These are phyloP conservation scores for Trissolcus japonicus DNA, from an alignment of 2,888 invertebrate genomes.

Conservation along the genomic window DNA sequence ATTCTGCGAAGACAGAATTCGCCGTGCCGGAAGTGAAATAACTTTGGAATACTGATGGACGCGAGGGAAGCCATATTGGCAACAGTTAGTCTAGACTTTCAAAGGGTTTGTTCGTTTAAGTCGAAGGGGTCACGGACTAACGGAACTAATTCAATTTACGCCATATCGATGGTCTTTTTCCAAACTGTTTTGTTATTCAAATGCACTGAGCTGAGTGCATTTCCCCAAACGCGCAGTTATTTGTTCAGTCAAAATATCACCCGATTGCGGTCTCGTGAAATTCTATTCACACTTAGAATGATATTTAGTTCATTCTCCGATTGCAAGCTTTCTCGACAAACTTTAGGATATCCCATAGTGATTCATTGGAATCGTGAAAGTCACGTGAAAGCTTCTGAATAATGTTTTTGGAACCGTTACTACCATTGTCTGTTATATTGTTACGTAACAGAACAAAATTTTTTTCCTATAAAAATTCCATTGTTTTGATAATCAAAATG, in stretches of 20 bases:
- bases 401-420: neutral
- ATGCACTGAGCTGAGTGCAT: constrained; percentile 11
- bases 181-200: constrained; percentile 18
- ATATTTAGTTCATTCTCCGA: too few species aligned
- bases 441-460: too few species aligned
- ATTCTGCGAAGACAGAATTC: constrained; percentile 2
- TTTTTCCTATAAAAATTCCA: too few species aligned
- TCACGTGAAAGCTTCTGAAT: too few species aligned
- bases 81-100: constrained; percentile 52
- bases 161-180: constrained; percentile 32
- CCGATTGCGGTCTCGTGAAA: constrained; percentile 14
- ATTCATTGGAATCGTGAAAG: neutral
- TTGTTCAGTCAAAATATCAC: constrained; percentile 10
- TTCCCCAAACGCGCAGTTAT: neutral
- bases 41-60: constrained; percentile 38
- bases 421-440: too few species aligned
- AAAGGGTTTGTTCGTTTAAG: constrained; percentile 46
- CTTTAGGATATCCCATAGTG: neutral
- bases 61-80: constrained; percentile 44
- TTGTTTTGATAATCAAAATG: too few species aligned
- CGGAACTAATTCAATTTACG: constrained; percentile 47
- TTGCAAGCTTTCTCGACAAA: neutral
- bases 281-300: too few species aligned
- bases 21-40: constrained; percentile 12
- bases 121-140: constrained; percentile 39